Percentiles rank a stretch among this genome's conserved stretches.
Conservation (phyloP, 1,140 invertebrate genomes). For the Cyphomyrmex costatus region DNA sequence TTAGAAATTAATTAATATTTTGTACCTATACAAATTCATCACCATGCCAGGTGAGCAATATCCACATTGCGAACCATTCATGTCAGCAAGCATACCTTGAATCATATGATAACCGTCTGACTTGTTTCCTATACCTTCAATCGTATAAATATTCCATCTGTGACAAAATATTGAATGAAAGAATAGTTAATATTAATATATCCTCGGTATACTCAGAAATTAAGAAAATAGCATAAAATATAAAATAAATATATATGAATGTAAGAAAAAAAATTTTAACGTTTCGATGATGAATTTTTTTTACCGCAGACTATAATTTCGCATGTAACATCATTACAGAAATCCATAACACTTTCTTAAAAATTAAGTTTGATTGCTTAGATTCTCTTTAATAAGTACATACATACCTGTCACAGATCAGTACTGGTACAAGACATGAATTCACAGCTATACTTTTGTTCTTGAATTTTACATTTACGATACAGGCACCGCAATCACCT, state of each 20-base stretch:
- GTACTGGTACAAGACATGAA: constrained; percentile 87
- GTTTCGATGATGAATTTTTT: not conserved
- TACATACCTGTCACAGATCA: constrained; percentile 87
- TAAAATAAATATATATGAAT: not conserved
- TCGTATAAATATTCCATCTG: constrained; percentile 92
- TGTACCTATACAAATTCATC: constrained; percentile 93
- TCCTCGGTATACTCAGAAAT: no score
- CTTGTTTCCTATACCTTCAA: constrained; percentile 92
- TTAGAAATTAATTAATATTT: no score
- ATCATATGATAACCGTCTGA: constrained; percentile 91
- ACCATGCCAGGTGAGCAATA: constrained; percentile 95
- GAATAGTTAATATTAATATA: not conserved
- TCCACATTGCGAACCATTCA: constrained; percentile 93
- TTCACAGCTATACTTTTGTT: constrained; percentile 90
- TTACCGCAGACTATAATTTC: not conserved
- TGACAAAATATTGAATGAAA: not conserved
- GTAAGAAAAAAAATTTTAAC: not conserved
- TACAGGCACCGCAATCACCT: constrained; percentile 94
- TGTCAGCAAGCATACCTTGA: constrained; percentile 90
- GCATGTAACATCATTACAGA: not conserved
- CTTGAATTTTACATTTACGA: constrained; percentile 89
- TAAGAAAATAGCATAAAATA: not conserved
- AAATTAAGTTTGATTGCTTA: not conserved
- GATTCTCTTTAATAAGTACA: not conserved
- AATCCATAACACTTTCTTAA: no score